A percentile compares a stretch with the other conserved stretches of the same genome.
Conservation (phyloP, 2,113 vertebrate species). For the Phoenicopterus ruber region DNA sequence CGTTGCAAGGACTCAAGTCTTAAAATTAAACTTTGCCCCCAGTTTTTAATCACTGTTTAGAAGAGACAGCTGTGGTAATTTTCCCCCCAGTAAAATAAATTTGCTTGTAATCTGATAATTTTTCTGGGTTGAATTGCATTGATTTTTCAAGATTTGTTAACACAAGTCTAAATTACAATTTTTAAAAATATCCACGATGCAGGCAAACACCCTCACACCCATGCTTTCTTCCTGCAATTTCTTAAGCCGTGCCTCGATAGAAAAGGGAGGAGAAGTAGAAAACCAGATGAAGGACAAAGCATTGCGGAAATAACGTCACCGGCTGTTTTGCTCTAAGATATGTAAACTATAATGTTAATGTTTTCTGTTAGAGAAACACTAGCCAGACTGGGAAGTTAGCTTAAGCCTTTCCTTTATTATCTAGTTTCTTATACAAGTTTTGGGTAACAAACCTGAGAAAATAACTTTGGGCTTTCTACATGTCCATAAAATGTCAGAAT, state of each 20-base stretch:
- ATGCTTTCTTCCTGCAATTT: not conserved
- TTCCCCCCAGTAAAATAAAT: not conserved
- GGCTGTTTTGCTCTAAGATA: not conserved
- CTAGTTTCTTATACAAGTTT: not conserved
- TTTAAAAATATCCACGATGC: not conserved
- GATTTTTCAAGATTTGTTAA: slow-evolving; percentile 2
- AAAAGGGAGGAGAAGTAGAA: not conserved
- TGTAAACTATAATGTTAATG: not conserved
- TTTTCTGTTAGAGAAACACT: not conserved
- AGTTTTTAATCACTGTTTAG: not conserved
- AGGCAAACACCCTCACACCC: not conserved
- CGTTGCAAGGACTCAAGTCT: not conserved
- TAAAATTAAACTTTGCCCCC: not conserved
- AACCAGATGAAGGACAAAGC: not conserved
- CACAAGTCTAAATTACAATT: not conserved
- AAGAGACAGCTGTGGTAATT: not conserved
- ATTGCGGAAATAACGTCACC: not conserved
- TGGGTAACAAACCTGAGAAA: not conserved
- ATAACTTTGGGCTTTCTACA: not conserved
- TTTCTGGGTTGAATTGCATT: not conserved
- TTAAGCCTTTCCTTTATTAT: not conserved
- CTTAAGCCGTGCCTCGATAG: not conserved
- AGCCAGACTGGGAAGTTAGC: not conserved
- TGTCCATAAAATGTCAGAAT: not conserved
- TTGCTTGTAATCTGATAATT: not conserved